Conservation (phyloP, 2,888 invertebrate species). For the Mythimna impura region DNA sequence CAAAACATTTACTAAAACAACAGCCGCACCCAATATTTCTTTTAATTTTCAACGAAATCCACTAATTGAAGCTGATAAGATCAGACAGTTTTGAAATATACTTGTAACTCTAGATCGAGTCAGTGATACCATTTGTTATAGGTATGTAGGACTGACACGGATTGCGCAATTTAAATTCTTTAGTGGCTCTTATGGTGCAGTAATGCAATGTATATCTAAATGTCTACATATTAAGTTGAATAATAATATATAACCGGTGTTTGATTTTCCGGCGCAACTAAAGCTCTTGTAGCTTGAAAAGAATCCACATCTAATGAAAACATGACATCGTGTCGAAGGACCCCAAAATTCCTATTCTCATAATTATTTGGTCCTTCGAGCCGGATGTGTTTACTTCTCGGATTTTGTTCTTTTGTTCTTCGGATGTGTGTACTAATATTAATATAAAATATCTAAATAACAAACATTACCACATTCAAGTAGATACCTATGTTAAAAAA, state of each 20-base stretch:
- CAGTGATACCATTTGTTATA: conserved; percentile 27
- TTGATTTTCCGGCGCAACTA: background rate
- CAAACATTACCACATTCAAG: background rate
- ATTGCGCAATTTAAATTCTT: background rate
- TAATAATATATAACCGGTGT: background rate
- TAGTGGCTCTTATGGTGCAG: conserved; percentile 2
- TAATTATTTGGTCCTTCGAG: conserved; percentile 20
- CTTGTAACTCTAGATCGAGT: conserved; percentile 21
- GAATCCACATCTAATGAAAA: background rate
- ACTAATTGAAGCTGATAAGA: conserved; percentile 14
- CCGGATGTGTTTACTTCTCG: background rate
- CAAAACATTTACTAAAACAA: background rate
- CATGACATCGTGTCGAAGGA: background rate
- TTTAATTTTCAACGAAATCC: background rate
- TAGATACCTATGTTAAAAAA: background rate
- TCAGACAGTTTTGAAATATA: conserved; percentile 7
- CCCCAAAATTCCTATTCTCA: background rate
- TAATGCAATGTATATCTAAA: conserved; percentile 2
- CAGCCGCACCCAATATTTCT: background rate
- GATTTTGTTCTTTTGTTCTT: too few relatives aligned
- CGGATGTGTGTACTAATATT: background rate
- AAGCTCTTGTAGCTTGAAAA: background rate
- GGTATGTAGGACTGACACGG: conserved; percentile 1
- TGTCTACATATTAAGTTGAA: background rate
- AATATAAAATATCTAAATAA: background rate